Base-by-base conservation (phyloP, 30 jellyfish, hydroid and myxozoan species). In the Hydra vulgaris region DNA sequence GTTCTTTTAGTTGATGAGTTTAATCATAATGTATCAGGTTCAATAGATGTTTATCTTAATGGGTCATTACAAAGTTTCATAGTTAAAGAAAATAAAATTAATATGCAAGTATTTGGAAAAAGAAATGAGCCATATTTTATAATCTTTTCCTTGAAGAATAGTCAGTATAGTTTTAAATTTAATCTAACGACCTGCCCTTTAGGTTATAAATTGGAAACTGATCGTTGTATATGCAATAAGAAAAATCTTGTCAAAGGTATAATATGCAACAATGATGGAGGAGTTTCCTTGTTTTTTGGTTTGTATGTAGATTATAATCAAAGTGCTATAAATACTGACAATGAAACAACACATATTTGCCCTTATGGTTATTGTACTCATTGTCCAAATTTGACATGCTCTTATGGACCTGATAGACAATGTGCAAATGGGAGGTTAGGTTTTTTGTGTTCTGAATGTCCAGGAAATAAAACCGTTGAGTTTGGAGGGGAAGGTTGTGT, bases 1-100 rank as follows among this genome's bases (percentile, higher is more conserved):
- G 61, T 40, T 3, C 61, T 40, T 40, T 40, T 40, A 40, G 5
- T 3, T 40, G 75, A 68, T 68, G 75, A 68, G 16, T 68, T 68
- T 3, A 23, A 23, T 15, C 75, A 68, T 3, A 68, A 68, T 23
- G 15, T 68, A 68, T 68, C 75, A 68, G 8, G 75, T 23, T 7
- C 75, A 20, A 68, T 68, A 68, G 75, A 68, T 68, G 75, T 68
- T 68, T 68, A 68, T 68, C 25, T 1, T 3, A 68, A 68, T 68
- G 27, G 27, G 15, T 1, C 25, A 3, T n/a, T 23, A n/a, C 75
- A 68, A 8, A 68, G 75, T 68, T 68, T 68, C 16, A 3, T 68
- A 16, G 75, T 68, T 20, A 20, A n/a, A 23, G 16, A 68, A 20
- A 68, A 68, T 68, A 8, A 20, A 68, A 68, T 68, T n/a, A 20